Conservation (phyloP, 2,113 vertebrate species). For the Urocynchramus pylzowi region DNA sequence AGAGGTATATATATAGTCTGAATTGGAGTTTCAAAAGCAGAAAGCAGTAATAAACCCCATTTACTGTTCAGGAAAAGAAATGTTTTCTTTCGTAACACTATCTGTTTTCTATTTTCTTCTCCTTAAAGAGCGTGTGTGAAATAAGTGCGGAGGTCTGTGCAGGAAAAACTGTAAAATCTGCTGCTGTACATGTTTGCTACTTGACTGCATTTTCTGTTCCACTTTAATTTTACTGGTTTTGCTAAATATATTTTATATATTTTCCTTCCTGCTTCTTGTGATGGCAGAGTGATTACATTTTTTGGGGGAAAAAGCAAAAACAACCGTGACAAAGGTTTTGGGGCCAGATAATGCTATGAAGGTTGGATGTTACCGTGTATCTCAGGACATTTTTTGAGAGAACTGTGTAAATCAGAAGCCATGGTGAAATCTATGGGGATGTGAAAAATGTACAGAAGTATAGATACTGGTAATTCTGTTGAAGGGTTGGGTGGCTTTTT, state of each 20-base stretch:
- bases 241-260: constrained; percentile 63
- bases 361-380: neutral
- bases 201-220: constrained; percentile 52
- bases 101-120: constrained; percentile 38
- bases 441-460: neutral
- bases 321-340: neutral
- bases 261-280: constrained; percentile 60
- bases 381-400: neutral
- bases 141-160: constrained; percentile 21
- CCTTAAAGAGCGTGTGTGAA: neutral
- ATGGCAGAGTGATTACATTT: constrained; percentile 30
- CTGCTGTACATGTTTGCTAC: constrained; percentile 58
- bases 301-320: neutral
- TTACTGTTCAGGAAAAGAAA: constrained; percentile 16
- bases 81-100: constrained; percentile 23
- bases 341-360: neutral
- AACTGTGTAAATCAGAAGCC: neutral
- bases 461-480: neutral
- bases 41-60: neutral
- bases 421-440: neutral
- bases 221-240: constrained; percentile 61
- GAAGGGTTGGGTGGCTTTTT: neutral
- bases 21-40: constrained; percentile 16
- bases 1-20: neutral
- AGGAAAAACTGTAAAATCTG: constrained; percentile 45